Evolutionary conservation across 2,888 invertebrate species (phyloP).

Genomic region (Thysanoteuthis rhombus): DNA sequence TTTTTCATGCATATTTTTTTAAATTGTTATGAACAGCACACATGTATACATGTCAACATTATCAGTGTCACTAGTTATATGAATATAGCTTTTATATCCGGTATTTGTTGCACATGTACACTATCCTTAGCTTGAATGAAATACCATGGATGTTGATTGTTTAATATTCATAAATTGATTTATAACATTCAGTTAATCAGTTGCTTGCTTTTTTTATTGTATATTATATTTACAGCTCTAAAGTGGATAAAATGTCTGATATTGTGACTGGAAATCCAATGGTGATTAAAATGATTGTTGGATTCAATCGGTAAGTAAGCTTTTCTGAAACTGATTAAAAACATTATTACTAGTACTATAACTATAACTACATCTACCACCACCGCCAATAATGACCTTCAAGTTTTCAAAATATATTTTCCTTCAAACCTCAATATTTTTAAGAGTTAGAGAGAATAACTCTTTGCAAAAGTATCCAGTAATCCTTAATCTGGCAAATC

Average conservation of each 20-base stretch:
- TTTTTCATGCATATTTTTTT: no score
- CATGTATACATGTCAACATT: no score
- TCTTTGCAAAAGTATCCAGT: not conserved
- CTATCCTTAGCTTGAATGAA: no score
- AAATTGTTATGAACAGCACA: no score
- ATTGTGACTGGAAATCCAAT: conserved; percentile 79
- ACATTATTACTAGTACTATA: not conserved
- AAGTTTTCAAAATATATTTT: not conserved
- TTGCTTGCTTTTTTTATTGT: not conserved
- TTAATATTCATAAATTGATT: not conserved
- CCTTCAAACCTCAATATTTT: not conserved
- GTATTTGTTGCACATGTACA: no score
- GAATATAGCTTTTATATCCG: no score
- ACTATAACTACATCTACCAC: no score
- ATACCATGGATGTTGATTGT: not conserved
- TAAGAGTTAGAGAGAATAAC: not conserved
- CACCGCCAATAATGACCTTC: not conserved
- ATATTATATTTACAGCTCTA: conserved; percentile 70
- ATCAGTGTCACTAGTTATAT: no score
- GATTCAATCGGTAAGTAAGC: conserved; percentile 73
- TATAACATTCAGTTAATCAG: not conserved
- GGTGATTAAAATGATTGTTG: conserved; percentile 81
- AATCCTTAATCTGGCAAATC: not conserved
- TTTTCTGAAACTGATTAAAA: not conserved
- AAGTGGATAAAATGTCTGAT: conserved; percentile 78